Evolutionary conservation across 1,140 invertebrate species (phyloP), one percentile per base, ranked within the genome.

Genomic region (Anastrepha obliqua): DNA sequence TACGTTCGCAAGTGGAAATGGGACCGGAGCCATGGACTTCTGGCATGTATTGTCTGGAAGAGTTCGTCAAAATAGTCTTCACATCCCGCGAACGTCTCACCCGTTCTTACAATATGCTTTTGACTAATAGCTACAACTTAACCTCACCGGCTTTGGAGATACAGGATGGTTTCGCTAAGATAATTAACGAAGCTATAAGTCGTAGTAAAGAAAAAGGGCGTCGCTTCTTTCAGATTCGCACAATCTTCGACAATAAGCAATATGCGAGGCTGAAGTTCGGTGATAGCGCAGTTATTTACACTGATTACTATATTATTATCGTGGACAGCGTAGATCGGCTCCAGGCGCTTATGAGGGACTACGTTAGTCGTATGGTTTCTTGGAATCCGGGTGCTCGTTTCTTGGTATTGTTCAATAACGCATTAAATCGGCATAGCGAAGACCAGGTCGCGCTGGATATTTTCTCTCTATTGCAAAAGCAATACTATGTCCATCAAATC

Each of bases 331-430:
- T 90, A 70, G 86, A 89, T 7, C 87, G 89, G 0, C 51, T 92
- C 11, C 85, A 85, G 0, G 59, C n/a, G 0, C 87, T 92, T 1
- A 89, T 93, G 89, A n/a, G 15, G 0, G 42, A 86, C 0, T 89
- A 88, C 58, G 86, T 91, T 1, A 90, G 88, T 55, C 64, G 87
- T 15, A 91, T 89, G 81, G 65, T 88, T 9, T 92, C 92, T 0
- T 93, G 91, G 91, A 93, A 93, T 86, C 92, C 92, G 0, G 92
- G 92, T 1, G 93, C 90, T 0, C 88, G 90, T 5, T 93, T 92
- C 44, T 62, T 93, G 9, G 88, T 93, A 29, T 89, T 93, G 58
- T 93, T 88, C 51, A 90, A 93, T 62, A 91, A 90, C 87, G 58
- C 86, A 0, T 9, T 67, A 8, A 20, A 90, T 67, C 81, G 85